Evolutionary conservation across 1,140 invertebrate genomes (phyloP), one percentile per base, ranked within the genome.

Genomic region (Neomicropteryx cornuta): DNA sequence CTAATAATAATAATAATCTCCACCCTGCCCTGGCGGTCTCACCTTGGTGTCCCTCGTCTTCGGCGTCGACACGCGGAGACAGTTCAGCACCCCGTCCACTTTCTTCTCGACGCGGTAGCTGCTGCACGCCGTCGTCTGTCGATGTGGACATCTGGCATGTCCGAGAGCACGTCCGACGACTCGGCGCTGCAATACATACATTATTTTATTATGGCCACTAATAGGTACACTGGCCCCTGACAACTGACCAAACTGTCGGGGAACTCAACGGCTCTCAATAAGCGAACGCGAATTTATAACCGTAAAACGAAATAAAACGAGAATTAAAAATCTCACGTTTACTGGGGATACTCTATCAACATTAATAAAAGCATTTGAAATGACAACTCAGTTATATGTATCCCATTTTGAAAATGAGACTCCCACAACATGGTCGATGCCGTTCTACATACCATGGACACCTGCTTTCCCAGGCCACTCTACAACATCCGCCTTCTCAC

Each of bases 91-190:
- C 19, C 78, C 81, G 45, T 91, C 84, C 23, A 88, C 79, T 66
- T 96, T 97, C 56, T 93, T 95, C 51, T 97, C 92, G 20, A 99
- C 86, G 42, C 96, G 70, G 52, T 84, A 88, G 2, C 46, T 91
- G 81, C 73, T 96, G 92, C 0, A 99, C 86, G 1, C 95, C 96
- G 36, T 85, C 76, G 44, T 94, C 88, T 23, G 80, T 87, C 0
- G 97, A 55, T 0, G 94, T 97, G 24, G 92, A 97, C 87, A 97
- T 97, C 53, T 1, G 82, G 80, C 8, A 96, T 70, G 34, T 77
- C 71, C 27, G 5, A 6, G 14, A 8, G 13, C 4, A 76, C 71
- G 46, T 79, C 72, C 19, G 29, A 62, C 4, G 53, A 47, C 17
- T 60, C 57, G 21, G 53, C 58, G 23, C 59, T 63, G 52, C 1